A percentile compares a stretch with the other conserved stretches of the same genome.
phyloP scores from a whole-genome alignment of 2,113 vertebrate genomes.

The Tenrec ecaudatus region DNA sequence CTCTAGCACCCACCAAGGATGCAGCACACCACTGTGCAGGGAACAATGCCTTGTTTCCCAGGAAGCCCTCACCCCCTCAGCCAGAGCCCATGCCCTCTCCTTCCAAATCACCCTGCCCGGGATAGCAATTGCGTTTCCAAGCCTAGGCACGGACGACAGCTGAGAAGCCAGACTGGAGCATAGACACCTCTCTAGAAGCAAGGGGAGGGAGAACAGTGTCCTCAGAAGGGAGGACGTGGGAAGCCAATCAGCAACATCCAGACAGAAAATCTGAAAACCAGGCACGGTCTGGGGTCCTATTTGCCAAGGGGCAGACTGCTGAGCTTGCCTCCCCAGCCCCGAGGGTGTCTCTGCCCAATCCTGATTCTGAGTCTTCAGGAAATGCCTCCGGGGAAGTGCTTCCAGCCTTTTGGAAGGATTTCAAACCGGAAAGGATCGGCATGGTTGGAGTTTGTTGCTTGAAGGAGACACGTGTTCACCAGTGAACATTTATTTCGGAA shows the following conservation, averaged over 20 bases:
- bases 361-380: constrained; percentile 36
- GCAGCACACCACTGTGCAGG: not conserved
- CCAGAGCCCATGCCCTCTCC: not conserved
- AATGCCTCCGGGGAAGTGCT: constrained; percentile 13
- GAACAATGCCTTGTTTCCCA: not conserved
- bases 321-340: not conserved
- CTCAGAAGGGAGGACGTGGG: not conserved
- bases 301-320: not conserved
- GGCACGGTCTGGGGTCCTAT: not conserved
- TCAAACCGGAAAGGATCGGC: constrained; percentile 59
- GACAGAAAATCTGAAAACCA: not conserved
- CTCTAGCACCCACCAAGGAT: no score
- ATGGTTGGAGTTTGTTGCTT: constrained; percentile 55
- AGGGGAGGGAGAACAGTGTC: not conserved
- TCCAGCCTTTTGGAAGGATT: constrained; percentile 42
- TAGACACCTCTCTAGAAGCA: not conserved
- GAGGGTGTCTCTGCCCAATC: not conserved
- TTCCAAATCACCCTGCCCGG: not conserved
- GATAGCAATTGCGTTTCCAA: not conserved
- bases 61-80: not conserved
- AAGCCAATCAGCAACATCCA: not conserved
- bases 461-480: constrained; percentile 56
- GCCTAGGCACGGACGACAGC: not conserved
- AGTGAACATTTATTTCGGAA: constrained; percentile 47
- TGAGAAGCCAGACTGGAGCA: not conserved